A percentile compares a stretch with the other conserved stretches of the same genome.
Evolutionary conservation across 2,888 invertebrate species (phyloP).

Genomic region (Chrysodeixis includens): DNA sequence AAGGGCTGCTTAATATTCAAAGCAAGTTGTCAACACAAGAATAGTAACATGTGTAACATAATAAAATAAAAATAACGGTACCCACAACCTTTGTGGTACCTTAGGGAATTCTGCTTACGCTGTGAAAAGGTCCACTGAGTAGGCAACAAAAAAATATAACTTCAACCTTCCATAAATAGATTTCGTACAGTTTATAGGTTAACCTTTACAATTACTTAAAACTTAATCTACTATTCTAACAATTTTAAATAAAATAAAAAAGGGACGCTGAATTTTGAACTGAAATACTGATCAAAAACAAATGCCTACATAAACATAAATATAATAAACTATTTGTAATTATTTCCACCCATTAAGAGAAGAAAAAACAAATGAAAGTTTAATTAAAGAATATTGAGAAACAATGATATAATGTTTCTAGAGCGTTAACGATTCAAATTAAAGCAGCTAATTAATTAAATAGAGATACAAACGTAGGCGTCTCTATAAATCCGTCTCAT

Average conservation of each 20-base stretch:
- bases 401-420: background rate
- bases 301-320: too few species aligned
- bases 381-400: background rate
- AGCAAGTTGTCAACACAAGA: slow-evolving; percentile 13
- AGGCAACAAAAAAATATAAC: slow-evolving; percentile 27
- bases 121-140: slow-evolving; percentile 21
- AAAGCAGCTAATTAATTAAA: slow-evolving; percentile 15
- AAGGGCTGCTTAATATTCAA: background rate
- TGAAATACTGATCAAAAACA: too few species aligned
- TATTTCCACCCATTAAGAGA: too few species aligned
- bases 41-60: slow-evolving; percentile 9
- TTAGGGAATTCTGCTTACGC: slow-evolving; percentile 32
- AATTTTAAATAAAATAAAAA: background rate
- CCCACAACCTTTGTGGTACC: slow-evolving; percentile 27
- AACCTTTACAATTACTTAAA: slow-evolving; percentile 16
- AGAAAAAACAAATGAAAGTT: background rate
- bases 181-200: slow-evolving; percentile 13
- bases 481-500: slow-evolving; percentile 56
- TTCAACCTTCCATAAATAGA: slow-evolving; percentile 30
- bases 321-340: too few species aligned
- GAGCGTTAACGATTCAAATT: background rate
- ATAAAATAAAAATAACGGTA: slow-evolving; percentile 35
- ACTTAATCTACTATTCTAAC: background rate
- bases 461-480: slow-evolving; percentile 31
- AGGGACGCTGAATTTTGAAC: too few species aligned